Percentiles rank a stretch among this genome's conserved stretches.
phyloP scores from a whole-genome alignment of 2,113 vertebrate genomes.

The Arizona elegans region DNA sequence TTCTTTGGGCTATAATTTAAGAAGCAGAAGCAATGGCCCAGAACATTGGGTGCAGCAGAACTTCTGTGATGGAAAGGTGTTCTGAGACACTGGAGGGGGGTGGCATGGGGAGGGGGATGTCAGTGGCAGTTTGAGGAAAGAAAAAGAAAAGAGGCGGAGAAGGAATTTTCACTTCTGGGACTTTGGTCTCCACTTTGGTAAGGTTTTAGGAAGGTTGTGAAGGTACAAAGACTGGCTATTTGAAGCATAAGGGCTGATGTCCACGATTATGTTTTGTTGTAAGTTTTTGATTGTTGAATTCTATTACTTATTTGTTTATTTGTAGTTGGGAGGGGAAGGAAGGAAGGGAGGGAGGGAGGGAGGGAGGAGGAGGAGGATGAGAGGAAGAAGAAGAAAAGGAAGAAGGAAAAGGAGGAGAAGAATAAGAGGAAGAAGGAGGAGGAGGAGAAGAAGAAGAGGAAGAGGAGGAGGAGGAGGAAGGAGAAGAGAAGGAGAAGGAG shows the following conservation, averaged over 20 bases:
- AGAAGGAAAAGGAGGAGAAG: too few species aligned
- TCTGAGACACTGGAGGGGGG: background rate
- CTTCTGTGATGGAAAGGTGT: background rate
- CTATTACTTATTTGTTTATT: background rate
- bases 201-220: background rate
- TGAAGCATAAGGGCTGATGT: too few species aligned
- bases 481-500: too few species aligned
- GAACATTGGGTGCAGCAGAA: background rate
- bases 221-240: background rate
- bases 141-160: background rate
- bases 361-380: too few species aligned
- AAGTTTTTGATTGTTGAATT: background rate
- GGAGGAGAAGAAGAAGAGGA: too few species aligned
- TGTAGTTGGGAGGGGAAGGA: background rate
- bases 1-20: background rate
- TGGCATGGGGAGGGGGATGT: background rate
- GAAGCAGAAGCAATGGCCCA: background rate
- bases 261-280: background rate
- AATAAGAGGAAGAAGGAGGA: too few species aligned
- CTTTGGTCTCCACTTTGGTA: background rate
- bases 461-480: too few species aligned
- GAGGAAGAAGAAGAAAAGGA: too few species aligned
- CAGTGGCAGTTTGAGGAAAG: too few species aligned
- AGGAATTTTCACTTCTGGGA: background rate
- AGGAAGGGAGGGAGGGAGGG: too few species aligned